Conservation (phyloP, 2,797 vertebrate genomes). For the Urocyon cinereoargenteus region DNA sequence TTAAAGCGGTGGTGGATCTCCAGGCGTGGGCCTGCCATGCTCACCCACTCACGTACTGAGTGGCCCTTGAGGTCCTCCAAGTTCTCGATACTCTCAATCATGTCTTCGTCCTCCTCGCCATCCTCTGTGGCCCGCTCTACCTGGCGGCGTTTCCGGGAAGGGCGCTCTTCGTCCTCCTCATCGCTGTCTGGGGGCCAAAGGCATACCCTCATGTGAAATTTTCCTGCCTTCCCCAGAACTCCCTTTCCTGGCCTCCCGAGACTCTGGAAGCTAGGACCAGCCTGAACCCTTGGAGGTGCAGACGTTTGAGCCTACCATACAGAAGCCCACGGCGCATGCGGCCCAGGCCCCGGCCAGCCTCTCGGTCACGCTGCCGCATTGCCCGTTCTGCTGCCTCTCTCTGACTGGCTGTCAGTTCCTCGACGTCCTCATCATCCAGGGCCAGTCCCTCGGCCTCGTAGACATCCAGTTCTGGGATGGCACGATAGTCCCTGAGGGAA, state of each 20-base stretch:
- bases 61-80: conserved; percentile 99
- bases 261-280: not conserved
- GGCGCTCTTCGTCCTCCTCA: conserved; percentile 96
- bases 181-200: conserved; percentile 91
- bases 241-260: not conserved
- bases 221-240: not conserved
- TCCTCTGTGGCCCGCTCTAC: conserved; percentile 95
- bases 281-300: not conserved
- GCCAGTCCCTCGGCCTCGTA: conserved; percentile 95
- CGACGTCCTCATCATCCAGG: conserved; percentile 94
- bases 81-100: conserved; percentile 99
- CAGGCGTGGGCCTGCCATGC: conserved; percentile 96
- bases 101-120: conserved; percentile 94
- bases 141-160: conserved; percentile 91
- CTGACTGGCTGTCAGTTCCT: conserved; percentile 96
- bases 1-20: conserved; percentile 99
- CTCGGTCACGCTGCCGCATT: conserved; percentile 94
- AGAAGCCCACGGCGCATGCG: conserved; percentile 94
- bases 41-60: conserved; percentile 98
- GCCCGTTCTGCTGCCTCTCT: conserved; percentile 94
- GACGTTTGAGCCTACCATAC: conserved; percentile 88
- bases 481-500: conserved; percentile 94
- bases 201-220: too few relatives aligned
- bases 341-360: conserved; percentile 90
- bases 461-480: conserved; percentile 95